A percentile compares a stretch with the other conserved stretches of the same genome.
phyloP scores from a whole-genome alignment of 2,113 vertebrate species.

The Gymnobelideus leadbeateri region DNA sequence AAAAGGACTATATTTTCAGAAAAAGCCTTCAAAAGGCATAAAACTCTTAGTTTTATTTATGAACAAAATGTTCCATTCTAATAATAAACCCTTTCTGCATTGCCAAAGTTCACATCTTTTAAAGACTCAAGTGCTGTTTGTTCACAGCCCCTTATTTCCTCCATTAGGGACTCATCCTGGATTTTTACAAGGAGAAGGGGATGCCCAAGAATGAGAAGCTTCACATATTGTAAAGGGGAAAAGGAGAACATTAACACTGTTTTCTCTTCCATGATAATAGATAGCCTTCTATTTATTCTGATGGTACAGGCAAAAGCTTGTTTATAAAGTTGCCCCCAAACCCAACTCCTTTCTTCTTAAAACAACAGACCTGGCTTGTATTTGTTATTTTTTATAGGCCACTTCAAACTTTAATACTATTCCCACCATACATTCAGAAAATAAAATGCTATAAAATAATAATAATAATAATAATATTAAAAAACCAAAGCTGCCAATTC shows the following conservation, averaged over 20 bases:
- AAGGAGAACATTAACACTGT: not conserved
- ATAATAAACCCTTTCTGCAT: conserved; percentile 10
- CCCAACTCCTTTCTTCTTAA: not conserved
- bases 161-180: conserved; percentile 39
- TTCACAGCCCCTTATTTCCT: conserved; percentile 41
- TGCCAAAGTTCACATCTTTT: conserved; percentile 24
- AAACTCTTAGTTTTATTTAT: not conserved
- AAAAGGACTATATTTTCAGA: not conserved
- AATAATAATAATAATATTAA: not conserved
- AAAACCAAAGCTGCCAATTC: conserved; percentile 35
- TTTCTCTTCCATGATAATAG: not conserved
- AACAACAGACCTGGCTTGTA: conserved; percentile 40
- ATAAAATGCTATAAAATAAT: not conserved
- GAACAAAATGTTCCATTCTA: conserved; percentile 3
- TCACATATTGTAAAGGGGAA: conserved; percentile 16
- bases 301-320: not conserved
- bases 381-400: not conserved
- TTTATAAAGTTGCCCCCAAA: not conserved
- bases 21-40: not conserved
- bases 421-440: conserved; percentile 22
- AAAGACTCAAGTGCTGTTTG: conserved; percentile 1
- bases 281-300: not conserved
- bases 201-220: not conserved
- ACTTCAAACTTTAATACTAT: conserved; percentile 24
- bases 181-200: conserved; percentile 24